Base-by-base conservation (phyloP, 2,113 vertebrate species). In the Sclerurus mexicanus region DNA sequence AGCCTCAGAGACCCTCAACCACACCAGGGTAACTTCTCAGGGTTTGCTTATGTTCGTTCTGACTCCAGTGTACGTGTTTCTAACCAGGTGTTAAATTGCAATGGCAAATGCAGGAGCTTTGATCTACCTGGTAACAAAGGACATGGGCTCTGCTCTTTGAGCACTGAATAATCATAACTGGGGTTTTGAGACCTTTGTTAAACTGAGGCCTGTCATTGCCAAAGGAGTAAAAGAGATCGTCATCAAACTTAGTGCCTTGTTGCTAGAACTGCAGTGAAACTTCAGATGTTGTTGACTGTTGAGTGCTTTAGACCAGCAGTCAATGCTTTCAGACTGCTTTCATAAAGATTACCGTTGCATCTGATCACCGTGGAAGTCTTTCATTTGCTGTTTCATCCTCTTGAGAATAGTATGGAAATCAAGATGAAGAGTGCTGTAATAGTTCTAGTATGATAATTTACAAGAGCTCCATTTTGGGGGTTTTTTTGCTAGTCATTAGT, bases 211-310 rank as follows among this genome's bases (percentile, higher is more conserved):
- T 72, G 33, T 56, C 30, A 20, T 37, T 84, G 33, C 44, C 44
- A 13, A 60, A 76, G 23, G 42, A 42, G n/a, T 27, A 31, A 27
- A 42, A 23, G 53, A 59, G 21, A 50, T 7, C 44, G 39, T 20
- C 16, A 9, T 72, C 37, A 80, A 75, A 67, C 15, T 47, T 50
- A 3, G 37, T 28, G 47, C 1, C 1, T 28, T 67, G 14, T 33
- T 93, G 66, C 50, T 37, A 52, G 69, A 52, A 52, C 5, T 50
- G 20, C n/a, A 50, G 6, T 39, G 60, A 46, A 42, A 55, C 0
- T 0, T 71, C 10, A 2, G 6, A 30, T 42, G 10, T 40, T 68
- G 24, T 12, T 0, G 3, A 1, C 23, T 52, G 18, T 35, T 47
- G n/a, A 42, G 11, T 53, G 50, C 66, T 67, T 22, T 33, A 39